Evolutionary conservation across 2,888 invertebrate genomes (phyloP).

Genomic region (Bugulina stolonifera): DNA sequence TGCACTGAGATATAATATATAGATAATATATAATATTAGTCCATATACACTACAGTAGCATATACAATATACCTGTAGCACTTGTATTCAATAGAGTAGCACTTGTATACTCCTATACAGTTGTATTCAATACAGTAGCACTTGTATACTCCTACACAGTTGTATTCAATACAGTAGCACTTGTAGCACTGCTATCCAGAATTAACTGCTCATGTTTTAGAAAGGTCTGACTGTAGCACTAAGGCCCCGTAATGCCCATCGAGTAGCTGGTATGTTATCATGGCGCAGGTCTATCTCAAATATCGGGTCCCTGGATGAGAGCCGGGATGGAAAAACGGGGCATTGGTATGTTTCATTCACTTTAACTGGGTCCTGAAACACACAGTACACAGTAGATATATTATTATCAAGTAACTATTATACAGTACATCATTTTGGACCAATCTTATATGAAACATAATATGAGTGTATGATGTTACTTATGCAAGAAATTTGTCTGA

Average conservation of each 20-base stretch:
- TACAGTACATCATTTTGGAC: too few species aligned
- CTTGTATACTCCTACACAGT: background rate
- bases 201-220: too few species aligned
- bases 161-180: background rate
- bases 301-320: slow-evolving; percentile 39
- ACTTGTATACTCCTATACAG: background rate
- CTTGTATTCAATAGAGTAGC: background rate
- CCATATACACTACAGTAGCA: too few species aligned
- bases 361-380: slow-evolving; percentile 40
- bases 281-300: slow-evolving; percentile 48
- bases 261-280: slow-evolving; percentile 42
- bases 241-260: slow-evolving; percentile 50
- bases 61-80: too few species aligned
- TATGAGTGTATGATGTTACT: too few species aligned
- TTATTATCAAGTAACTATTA: too few species aligned
- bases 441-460: too few species aligned
- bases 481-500: too few species aligned
- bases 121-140: background rate
- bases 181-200: background rate
- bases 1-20: too few species aligned
- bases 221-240: slow-evolving; percentile 50
- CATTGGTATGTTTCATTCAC: slow-evolving; percentile 47
- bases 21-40: too few species aligned
- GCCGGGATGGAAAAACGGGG: slow-evolving; percentile 48
- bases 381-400: too few species aligned